Evolutionary conservation across 2,797 vertebrate genomes (phyloP).

Genomic region (Lagorchestes hirsutus): DNA sequence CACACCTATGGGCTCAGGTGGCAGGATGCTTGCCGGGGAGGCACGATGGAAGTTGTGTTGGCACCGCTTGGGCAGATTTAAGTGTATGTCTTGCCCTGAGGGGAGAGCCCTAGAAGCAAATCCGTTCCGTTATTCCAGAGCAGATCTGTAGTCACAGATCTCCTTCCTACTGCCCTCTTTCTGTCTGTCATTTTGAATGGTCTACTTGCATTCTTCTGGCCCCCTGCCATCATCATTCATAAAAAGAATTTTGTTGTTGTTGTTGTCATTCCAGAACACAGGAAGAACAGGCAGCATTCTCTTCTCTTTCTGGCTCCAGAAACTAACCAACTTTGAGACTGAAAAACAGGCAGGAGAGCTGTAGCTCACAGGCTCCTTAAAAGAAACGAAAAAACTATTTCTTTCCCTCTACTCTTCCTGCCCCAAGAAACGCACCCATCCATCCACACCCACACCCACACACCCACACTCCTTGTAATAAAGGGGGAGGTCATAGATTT

Average conservation of each 20-base stretch:
- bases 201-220: background rate
- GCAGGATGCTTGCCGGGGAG: too few relatives aligned
- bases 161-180: background rate
- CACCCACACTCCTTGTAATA: background rate
- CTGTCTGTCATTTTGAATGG: background rate
- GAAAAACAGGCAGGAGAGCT: background rate
- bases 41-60: background rate
- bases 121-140: constrained; percentile 1
- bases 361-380: background rate
- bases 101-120: background rate
- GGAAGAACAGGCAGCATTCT: background rate
- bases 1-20: background rate
- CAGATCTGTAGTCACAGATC: background rate
- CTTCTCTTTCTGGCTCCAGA: background rate
- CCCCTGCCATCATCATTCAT: background rate
- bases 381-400: background rate
- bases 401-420: background rate
- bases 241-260: background rate
- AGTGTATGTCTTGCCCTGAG: background rate
- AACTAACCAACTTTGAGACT: background rate
- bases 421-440: background rate
- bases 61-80: background rate
- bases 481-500: background rate
- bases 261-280: background rate
- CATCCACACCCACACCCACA: background rate